Conservation (phyloP, 1,140 invertebrate genomes). For the Calliopsis andreniformis region DNA sequence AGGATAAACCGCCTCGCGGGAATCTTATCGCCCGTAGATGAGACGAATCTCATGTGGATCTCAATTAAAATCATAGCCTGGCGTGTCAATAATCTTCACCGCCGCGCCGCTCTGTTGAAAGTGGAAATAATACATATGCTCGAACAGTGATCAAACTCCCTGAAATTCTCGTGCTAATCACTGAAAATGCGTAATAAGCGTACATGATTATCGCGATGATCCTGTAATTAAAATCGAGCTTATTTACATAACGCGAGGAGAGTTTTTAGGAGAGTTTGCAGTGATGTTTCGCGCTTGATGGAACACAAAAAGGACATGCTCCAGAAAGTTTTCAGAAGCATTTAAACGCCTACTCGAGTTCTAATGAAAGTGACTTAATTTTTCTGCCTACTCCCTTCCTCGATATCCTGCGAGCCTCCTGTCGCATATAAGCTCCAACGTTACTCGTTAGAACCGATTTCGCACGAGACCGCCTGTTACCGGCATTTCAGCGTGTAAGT, state of each 20-base stretch:
- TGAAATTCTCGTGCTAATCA: too few relatives aligned
- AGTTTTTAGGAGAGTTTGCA: neutral
- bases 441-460: neutral
- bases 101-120: neutral
- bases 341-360: neutral
- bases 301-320: neutral
- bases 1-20: neutral
- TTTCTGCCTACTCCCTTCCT: neutral
- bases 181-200: neutral
- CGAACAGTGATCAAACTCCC: too few relatives aligned
- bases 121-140: neutral
- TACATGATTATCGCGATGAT: neutral
- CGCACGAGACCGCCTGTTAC: neutral
- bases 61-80: neutral
- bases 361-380: neutral
- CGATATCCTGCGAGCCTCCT: too few relatives aligned
- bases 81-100: too few relatives aligned
- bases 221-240: conserved; percentile 16
- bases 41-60: neutral
- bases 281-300: too few relatives aligned
- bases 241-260: conserved; percentile 29
- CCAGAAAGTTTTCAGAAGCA: neutral
- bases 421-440: conserved; percentile 1
- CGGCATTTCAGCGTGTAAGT: neutral
- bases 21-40: neutral